These are phyloP conservation scores for Petrocephalus schoutedeni DNA, from an alignment of 2,797 vertebrate species.

Conservation along the genomic window DNA sequence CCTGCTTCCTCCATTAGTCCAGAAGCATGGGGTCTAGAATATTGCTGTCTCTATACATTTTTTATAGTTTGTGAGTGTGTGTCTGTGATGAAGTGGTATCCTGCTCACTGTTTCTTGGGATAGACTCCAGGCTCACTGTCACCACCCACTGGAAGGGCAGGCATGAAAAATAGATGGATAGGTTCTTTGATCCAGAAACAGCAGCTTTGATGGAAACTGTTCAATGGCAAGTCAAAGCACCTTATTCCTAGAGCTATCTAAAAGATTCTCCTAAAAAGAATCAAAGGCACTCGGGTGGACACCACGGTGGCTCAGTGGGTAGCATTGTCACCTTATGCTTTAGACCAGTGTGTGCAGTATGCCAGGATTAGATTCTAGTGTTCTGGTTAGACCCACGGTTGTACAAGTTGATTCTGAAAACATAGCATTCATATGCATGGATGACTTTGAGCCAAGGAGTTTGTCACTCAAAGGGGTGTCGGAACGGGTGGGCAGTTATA, in stretches of 20 bases:
- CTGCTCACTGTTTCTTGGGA: background rate
- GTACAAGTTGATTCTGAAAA: background rate
- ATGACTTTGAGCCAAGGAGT: background rate
- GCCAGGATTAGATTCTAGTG: background rate
- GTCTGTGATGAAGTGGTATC: background rate
- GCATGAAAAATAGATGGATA: background rate
- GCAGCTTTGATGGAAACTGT: conserved; percentile 23
- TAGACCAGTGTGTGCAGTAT: background rate
- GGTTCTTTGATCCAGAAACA: conserved; percentile 1
- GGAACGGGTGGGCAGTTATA: background rate
- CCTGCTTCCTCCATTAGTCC: background rate
- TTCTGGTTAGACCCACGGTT: background rate
- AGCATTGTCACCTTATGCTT: background rate
- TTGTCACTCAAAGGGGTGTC: background rate
- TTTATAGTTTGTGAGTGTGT: background rate
- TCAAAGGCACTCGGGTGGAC: conserved; percentile 6
- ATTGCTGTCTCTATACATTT: background rate
- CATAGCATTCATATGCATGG: background rate
- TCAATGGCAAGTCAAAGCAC: conserved; percentile 24
- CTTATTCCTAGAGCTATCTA: conserved; percentile 15
- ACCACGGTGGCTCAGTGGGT: background rate
- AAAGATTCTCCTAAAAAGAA: conserved; percentile 9
- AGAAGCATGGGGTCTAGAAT: background rate
- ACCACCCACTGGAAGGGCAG: background rate
- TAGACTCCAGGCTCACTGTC: background rate